Evolutionary conservation across 2,797 vertebrate genomes (phyloP), one percentile per base, ranked within the genome.

Genomic region (Cynodonichthys magdalenae): DNA sequence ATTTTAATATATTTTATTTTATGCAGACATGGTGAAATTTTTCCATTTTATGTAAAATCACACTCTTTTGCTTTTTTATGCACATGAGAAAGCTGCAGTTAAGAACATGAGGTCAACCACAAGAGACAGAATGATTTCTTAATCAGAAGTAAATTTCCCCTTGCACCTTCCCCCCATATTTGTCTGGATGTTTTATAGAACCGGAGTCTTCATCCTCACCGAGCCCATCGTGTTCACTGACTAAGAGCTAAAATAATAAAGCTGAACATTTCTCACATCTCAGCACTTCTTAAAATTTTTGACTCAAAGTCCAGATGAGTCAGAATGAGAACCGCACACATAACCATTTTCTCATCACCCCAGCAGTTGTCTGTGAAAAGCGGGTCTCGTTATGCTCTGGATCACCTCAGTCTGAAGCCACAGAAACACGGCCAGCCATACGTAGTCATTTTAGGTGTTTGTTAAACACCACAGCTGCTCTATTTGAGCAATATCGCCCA

Each of bases 401-500:
- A 83, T 85, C 78, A 63, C 63, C 72, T 78, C 78, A 76, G 17
- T 59, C 55, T 62, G 45, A 59, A 77, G 64, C 76, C 75, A 36
- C 53, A 70, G 66, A 74, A 82, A 73, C 39, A 49, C 48, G 49
- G 76, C 65, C 64, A 68, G 76, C 71, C 75, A 66, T 61, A 72
- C 54, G 18, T 68, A 82, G 79, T 84, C 86, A 82, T 85, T 83
- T 85, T 73, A 75, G 60, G 77, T 77, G 80, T 83, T 80, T 85
- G 78, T 79, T 78, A 82, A 85, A 77, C 69, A 71, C 71, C 67
- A 50, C 74, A 86, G 84, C 79, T 81, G 84, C 82, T 83, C 83
- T 70, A 58, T 88, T 81, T 85, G 78, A 85, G 79, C 79, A 72
- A 77, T 70, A 79, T 87, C 81, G 74, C 84, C 84, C 86, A 89